Evolutionary conservation across 2,797 vertebrate species (phyloP).

Genomic region (Anabacerthia variegaticeps): DNA sequence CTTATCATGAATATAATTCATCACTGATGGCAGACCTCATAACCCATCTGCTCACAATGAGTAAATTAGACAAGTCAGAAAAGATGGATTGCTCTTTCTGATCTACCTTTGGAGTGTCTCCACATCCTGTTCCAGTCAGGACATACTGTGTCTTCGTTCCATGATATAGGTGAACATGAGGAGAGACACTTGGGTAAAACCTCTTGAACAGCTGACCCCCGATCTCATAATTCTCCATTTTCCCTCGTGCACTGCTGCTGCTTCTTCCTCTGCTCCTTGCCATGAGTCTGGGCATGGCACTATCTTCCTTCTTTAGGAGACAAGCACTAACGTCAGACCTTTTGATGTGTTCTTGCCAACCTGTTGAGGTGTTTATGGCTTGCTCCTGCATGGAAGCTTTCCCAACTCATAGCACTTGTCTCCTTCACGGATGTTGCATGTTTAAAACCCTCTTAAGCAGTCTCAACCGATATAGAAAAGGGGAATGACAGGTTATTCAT

Average conservation of each 20-base stretch:
- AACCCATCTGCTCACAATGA: constrained; percentile 62
- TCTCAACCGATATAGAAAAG: not conserved
- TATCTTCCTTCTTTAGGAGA: not conserved
- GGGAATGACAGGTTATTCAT: not conserved
- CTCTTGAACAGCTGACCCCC: not conserved
- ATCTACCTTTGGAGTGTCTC: constrained; percentile 27
- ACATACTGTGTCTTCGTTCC: not conserved
- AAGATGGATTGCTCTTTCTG: constrained; percentile 59
- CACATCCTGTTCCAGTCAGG: constrained; percentile 39
- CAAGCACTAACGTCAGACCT: not conserved
- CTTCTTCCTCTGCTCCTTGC: not conserved
- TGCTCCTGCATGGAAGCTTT: not conserved
- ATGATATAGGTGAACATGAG: not conserved
- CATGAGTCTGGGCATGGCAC: not conserved
- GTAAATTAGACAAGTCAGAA: constrained; percentile 53
- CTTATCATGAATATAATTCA: constrained; percentile 70
- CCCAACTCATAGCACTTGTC: not conserved
- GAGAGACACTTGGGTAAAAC: not conserved
- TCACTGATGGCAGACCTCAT: constrained; percentile 66
- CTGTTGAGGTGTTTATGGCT: not conserved
- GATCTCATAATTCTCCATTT: not conserved
- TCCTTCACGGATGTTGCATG: not conserved
- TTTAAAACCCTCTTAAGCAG: not conserved
- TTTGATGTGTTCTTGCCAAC: not conserved
- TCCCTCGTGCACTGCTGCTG: not conserved